Percentiles rank a stretch among this genome's conserved stretches.
phyloP scores from a whole-genome alignment of 2,113 vertebrate genomes.

The Podocnemis expansa region DNA sequence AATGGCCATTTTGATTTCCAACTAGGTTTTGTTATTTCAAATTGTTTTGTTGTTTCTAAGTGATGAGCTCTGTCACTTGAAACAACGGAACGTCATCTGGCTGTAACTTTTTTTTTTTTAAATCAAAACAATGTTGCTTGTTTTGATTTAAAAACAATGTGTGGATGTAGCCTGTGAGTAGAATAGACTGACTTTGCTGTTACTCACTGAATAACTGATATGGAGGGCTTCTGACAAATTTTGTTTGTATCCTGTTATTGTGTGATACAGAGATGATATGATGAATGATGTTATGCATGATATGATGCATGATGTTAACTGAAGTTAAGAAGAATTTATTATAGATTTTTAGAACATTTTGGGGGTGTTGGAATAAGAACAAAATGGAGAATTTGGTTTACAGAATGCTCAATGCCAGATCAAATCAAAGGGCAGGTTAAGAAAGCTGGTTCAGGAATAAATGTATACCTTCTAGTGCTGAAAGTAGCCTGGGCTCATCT shows the following conservation, averaged over 20 bases:
- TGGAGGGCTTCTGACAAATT: neutral
- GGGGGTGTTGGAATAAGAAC: neutral
- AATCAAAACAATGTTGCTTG: no score
- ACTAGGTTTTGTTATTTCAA: no score
- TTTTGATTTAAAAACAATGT: no score
- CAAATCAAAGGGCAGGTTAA: neutral
- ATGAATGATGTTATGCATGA: neutral
- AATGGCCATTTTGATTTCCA: no score
- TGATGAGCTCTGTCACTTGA: no score
- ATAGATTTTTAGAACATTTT: neutral
- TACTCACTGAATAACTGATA: neutral
- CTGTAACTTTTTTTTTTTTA: no score
- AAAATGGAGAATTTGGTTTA: neutral
- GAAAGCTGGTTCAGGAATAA: neutral
- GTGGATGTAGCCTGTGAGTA: no score
- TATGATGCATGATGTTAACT: neutral
- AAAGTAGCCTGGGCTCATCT: neutral
- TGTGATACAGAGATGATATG: neutral
- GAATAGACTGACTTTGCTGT: neutral
- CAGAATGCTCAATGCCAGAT: neutral
- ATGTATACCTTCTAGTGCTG: neutral
- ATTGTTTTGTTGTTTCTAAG: no score
- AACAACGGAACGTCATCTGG: no score
- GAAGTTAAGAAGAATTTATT: neutral
- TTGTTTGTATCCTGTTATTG: neutral